Evolutionary conservation across 2,113 vertebrate species (phyloP).

Genomic region (Oreochromis aureus): DNA sequence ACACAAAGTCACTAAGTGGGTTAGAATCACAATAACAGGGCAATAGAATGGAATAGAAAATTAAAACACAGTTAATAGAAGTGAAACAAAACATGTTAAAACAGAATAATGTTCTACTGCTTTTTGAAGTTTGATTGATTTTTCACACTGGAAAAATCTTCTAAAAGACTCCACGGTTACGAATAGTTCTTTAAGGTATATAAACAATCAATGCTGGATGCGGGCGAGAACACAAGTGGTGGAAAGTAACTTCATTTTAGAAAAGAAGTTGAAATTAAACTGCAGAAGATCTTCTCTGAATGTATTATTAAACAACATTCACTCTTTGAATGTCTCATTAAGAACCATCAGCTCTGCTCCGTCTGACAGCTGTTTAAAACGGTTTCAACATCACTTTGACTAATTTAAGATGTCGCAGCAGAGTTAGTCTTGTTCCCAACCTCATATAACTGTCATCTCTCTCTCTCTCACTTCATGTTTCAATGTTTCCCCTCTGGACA

Average conservation of each 20-base stretch:
- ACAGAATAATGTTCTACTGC: not conserved
- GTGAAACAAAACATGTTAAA: accelerated
- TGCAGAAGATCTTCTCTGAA: not conserved
- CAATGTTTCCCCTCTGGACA: not conserved
- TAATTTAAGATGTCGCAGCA: not conserved
- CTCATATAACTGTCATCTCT: not conserved
- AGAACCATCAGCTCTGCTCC: not conserved
- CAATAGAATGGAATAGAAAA: not conserved
- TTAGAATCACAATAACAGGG: not conserved
- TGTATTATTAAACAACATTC: not conserved
- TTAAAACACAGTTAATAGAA: not conserved
- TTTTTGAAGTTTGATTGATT: not conserved
- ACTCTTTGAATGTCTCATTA: constrained; percentile 17
- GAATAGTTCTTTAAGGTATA: not conserved
- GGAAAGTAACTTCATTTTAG: not conserved
- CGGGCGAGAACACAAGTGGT: not conserved
- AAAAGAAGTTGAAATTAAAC: not conserved
- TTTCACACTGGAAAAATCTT: not conserved
- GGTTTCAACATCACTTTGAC: not conserved
- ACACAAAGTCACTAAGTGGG: not conserved
- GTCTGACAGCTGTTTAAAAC: not conserved
- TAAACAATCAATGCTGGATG: not conserved
- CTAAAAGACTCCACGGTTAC: not conserved
- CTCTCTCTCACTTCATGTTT: not conserved
- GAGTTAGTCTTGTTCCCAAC: not conserved